phyloP scores from a whole-genome alignment of 53 echinoderm and acorn worm genomes.

The Astropecten irregularis region DNA sequence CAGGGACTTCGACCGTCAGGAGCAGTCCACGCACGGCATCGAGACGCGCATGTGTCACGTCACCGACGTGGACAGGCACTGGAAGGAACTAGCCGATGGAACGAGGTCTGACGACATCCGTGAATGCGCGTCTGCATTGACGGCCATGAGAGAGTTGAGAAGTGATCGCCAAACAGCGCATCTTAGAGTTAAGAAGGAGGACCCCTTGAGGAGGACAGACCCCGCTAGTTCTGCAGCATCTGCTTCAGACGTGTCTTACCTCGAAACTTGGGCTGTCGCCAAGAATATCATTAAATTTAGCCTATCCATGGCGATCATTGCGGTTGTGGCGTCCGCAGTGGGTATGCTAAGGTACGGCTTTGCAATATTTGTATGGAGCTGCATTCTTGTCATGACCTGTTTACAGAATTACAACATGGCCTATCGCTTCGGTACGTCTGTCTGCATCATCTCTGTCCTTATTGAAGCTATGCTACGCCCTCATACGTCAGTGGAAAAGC shows the following conservation, averaged over 20 bases:
- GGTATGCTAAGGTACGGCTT: not conserved
- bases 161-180: too few relatives aligned
- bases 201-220: not conserved
- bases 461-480: not conserved
- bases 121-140: slow-evolving; percentile 39
- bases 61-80: slow-evolving; percentile 5
- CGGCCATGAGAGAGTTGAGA: not conserved
- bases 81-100: slow-evolving; percentile 8
- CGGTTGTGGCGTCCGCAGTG: not conserved
- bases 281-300: not conserved
- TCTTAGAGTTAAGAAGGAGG: not conserved
- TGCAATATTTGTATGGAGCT: slow-evolving; percentile 9
- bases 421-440: not conserved
- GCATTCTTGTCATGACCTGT: not conserved
- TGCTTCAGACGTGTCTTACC: not conserved
- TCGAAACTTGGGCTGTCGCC: too few relatives aligned
- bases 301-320: not conserved
- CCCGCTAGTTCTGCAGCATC: not conserved
- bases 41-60: too few relatives aligned
- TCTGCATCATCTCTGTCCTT: not conserved
- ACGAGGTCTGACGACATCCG: slow-evolving; percentile 34
- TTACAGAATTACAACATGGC: slow-evolving; percentile 1
- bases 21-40: too few relatives aligned
- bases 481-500: not conserved
- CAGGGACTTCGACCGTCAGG: too few relatives aligned